phyloP scores from a whole-genome alignment of 2,113 vertebrate species.

The Ciconia stormi region DNA sequence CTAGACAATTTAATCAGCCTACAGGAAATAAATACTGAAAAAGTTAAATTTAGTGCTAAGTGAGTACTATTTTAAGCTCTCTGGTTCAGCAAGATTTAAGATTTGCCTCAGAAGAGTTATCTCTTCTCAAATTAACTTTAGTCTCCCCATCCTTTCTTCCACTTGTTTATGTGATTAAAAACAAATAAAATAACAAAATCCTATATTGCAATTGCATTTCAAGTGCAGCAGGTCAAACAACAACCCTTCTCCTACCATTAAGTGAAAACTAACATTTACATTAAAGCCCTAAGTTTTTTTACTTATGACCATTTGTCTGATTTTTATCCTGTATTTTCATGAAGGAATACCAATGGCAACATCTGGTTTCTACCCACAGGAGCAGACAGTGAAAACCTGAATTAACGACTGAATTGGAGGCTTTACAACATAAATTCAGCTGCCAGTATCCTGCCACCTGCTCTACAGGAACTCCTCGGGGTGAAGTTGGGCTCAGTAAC shows the following conservation, averaged over 20 bases:
- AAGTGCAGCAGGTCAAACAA: neutral
- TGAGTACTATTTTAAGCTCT: neutral
- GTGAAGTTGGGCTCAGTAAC: neutral
- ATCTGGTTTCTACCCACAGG: neutral
- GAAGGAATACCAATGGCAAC: neutral
- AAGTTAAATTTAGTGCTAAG: constrained; percentile 23
- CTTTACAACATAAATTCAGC: neutral
- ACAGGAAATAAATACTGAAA: constrained; percentile 6
- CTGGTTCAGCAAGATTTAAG: constrained; percentile 5
- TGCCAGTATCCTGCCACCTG: neutral
- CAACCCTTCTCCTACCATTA: neutral
- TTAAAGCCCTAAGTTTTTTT: neutral
- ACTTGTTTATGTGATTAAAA: neutral
- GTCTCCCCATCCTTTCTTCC: neutral
- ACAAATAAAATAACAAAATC: constrained; percentile 1
- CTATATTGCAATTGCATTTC: neutral
- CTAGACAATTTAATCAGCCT: constrained; percentile 34
- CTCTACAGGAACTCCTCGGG: neutral
- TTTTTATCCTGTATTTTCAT: neutral
- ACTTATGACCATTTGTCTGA: neutral
- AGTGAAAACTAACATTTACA: neutral
- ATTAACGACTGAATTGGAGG: neutral
- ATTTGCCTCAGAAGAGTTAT: neutral
- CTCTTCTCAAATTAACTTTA: constrained; percentile 23
- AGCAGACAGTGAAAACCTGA: neutral